Conservation (phyloP, 2,113 vertebrate species). For the Herpailurus yagouaroundi region DNA sequence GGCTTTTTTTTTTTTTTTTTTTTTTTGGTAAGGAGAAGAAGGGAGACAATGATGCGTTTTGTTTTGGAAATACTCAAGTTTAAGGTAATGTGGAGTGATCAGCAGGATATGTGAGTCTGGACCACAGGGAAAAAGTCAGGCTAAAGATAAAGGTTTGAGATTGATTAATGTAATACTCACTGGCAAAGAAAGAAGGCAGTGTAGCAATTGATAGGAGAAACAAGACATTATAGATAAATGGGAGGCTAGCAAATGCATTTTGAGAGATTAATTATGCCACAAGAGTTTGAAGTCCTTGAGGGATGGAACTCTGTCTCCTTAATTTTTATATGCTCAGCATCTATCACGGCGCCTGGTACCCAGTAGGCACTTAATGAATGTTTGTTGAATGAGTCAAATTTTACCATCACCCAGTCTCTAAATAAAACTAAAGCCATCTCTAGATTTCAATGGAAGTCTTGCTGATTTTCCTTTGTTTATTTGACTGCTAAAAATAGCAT, state of each 20-base stretch:
- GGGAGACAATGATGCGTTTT: constrained; percentile 38
- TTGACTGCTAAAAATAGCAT: constrained; percentile 40
- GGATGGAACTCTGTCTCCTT: constrained; percentile 47
- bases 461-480: constrained; percentile 27
- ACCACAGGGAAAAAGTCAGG: constrained; percentile 25
- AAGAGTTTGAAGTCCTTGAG: constrained; percentile 62
- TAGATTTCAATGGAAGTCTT: background rate
- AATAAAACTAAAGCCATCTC: constrained; percentile 5
- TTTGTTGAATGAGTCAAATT: constrained; percentile 48
- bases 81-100: constrained; percentile 40
- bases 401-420: background rate
- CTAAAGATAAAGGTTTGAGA: constrained; percentile 62
- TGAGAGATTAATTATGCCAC: constrained; percentile 70
- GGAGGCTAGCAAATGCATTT: constrained; percentile 59
- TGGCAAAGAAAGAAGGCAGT: constrained; percentile 53
- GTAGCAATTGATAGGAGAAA: constrained; percentile 56
- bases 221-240: constrained; percentile 68
- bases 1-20: background rate
- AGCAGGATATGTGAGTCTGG: constrained; percentile 4
- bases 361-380: constrained; percentile 37
- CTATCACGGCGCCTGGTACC: constrained; percentile 37
- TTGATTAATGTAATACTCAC: constrained; percentile 52
- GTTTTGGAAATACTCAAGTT: constrained; percentile 16
- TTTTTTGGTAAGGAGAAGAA: background rate
- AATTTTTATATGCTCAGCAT: constrained; percentile 56